Base-by-base conservation (phyloP, 2,888 invertebrate species). In the Brassicogethes aeneus region DNA sequence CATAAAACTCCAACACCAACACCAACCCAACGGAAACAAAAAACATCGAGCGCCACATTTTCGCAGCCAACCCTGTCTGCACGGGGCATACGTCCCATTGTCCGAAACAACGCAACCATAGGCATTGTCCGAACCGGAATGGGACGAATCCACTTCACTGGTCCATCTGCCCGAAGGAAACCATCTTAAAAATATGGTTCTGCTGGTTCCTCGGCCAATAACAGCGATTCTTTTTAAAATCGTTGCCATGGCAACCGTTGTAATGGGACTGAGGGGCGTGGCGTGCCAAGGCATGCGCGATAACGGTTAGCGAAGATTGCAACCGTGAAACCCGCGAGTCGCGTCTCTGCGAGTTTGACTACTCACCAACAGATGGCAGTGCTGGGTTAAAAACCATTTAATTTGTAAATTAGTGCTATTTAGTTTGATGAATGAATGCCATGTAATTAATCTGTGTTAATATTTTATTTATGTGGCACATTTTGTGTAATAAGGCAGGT, bases 141-240 rank as follows among this genome's bases (percentile, higher is more conserved):
- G 5, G 23, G 5, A 5, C 23, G 23, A 7, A 23, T n/a, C n/a
- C 5, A 23, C 5, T 7, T 23, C 23, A 23, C 23, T 23, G 23
- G 23, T 23, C 23, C 23, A 10, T 23, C 10, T 10, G 5, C 23
- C 23, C 23, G n/a, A 23, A 23, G 23, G 23, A 23, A 23, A 23
- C 23, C 23, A 23, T 23, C 23, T 23, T 23, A 23, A 23, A 23
- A 23, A 23, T 23, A 23, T 23, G 23, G 23, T 23, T 23, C 23
- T 10, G 23, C 10, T 7, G 5, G 5, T 10, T 5, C 5, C 5
- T 10, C 23, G 5, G 10, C 23, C 23, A 23, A 23, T 23, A 10
- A 10, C 10, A 10, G 10, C 23, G 5, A 5, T 23, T 7, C 23
- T 10, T 7, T 23, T 23, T 7, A 23, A 7, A 7, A 23, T 23